phyloP scores from a whole-genome alignment of 1,140 invertebrate species.

The Musca domestica region DNA sequence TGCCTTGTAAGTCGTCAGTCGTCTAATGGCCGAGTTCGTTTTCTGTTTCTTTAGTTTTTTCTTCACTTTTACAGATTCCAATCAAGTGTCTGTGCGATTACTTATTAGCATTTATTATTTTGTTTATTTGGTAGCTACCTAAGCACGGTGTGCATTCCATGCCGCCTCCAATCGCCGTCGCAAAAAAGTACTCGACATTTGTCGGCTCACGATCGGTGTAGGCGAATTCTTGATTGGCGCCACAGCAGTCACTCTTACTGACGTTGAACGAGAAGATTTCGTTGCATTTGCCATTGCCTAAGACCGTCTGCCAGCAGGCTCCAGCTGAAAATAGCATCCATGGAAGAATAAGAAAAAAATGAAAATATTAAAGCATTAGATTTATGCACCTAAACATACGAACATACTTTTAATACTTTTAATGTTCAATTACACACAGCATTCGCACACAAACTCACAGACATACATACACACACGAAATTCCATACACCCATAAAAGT shows the following conservation, averaged over 20 bases:
- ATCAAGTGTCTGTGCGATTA: no score
- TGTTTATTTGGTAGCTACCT: conserved; percentile 56
- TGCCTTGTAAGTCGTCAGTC: not conserved
- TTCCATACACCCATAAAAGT: not conserved
- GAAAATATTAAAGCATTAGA: no score
- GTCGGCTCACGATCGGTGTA: conserved; percentile 66
- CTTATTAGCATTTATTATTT: conserved; percentile 6
- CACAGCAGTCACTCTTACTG: conserved; percentile 68
- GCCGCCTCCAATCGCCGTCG: conserved; percentile 68
- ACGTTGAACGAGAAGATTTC: conserved; percentile 65
- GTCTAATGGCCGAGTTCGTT: not conserved
- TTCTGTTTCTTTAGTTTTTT: not conserved
- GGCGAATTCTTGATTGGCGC: conserved; percentile 58
- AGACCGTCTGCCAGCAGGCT: conserved; percentile 68
- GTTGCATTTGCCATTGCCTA: conserved; percentile 65
- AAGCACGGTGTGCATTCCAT: conserved; percentile 68
- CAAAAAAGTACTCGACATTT: conserved; percentile 68
- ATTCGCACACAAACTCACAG: not conserved
- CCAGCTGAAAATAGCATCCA: conserved; percentile 59
- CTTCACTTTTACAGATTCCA: no score
- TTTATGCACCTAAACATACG: no score
- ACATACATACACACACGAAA: not conserved
- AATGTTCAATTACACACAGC: no score
- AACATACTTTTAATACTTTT: no score
- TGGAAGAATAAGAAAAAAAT: not conserved